phyloP scores from a whole-genome alignment of 2,797 vertebrate species.

The Danio jaintianensis region DNA sequence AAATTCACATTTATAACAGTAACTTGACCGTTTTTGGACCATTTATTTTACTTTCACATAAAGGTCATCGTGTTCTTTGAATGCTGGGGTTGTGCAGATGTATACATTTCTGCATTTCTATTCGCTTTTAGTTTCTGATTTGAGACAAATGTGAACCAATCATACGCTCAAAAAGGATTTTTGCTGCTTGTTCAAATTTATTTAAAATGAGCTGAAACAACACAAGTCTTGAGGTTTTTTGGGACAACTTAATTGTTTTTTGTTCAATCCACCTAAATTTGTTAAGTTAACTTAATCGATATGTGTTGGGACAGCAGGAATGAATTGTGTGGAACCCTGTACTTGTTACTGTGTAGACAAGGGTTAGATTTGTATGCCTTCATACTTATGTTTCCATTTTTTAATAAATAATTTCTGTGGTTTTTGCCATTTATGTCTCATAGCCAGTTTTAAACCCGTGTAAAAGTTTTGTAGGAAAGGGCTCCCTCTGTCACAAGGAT shows the following conservation, averaged over 20 bases:
- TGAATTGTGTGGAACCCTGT: too few species aligned
- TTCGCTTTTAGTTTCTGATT: neutral
- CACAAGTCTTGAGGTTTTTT: too few species aligned
- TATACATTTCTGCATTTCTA: neutral
- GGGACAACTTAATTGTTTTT: too few species aligned
- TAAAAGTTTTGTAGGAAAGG: neutral
- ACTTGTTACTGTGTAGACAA: neutral
- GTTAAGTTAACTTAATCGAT: too few species aligned
- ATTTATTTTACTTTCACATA: neutral
- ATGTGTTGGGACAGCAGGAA: too few species aligned
- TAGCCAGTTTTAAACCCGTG: neutral
- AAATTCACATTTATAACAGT: neutral
- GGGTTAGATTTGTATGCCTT: neutral
- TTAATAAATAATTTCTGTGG: neutral
- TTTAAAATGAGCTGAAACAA: too few species aligned
- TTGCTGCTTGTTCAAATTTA: too few species aligned
- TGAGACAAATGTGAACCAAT: slow-evolving; percentile 3
- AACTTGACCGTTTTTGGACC: neutral
- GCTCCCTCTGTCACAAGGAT: neutral
- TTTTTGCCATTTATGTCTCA: neutral
- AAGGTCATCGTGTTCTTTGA: neutral
- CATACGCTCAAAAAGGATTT: too few species aligned
- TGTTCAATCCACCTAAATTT: too few species aligned
- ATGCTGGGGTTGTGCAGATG: neutral
- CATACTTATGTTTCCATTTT: neutral